Conservation (phyloP, 2,113 vertebrate genomes). For the Marmota monax region DNA sequence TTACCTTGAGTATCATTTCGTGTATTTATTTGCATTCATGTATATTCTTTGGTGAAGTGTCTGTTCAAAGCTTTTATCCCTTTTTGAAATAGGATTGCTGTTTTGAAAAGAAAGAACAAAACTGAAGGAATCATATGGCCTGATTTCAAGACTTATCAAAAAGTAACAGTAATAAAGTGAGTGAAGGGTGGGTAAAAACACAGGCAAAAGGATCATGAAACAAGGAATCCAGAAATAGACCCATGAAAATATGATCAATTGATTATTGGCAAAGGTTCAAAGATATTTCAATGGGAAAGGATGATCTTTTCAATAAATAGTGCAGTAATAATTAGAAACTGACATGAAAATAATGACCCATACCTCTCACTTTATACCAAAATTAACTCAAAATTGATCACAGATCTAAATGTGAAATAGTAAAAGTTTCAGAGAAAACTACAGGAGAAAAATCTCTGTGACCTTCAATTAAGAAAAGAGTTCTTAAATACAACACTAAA, state of each 20-base stretch:
- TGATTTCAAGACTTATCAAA: background rate
- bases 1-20: background rate
- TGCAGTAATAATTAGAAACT: background rate
- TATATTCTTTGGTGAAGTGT: background rate
- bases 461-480: background rate
- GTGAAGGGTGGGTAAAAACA: background rate
- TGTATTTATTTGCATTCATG: background rate
- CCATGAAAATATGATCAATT: background rate
- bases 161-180: background rate
- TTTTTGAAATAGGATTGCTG: background rate
- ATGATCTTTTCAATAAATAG: background rate
- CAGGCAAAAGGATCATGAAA: background rate
- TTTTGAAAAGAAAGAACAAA: slow-evolving; percentile 39
- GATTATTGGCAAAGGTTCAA: background rate
- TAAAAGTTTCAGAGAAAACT: slow-evolving; percentile 7
- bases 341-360: background rate
- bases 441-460: background rate
- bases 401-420: slow-evolving; percentile 25
- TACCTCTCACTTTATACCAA: background rate
- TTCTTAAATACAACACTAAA: background rate
- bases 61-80: slow-evolving; percentile 2
- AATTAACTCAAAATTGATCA: background rate
- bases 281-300: background rate
- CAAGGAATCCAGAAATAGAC: background rate
- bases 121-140: background rate